Conservation (phyloP, 2,888 invertebrate species). For the Rhogogaster chlorosoma region DNA sequence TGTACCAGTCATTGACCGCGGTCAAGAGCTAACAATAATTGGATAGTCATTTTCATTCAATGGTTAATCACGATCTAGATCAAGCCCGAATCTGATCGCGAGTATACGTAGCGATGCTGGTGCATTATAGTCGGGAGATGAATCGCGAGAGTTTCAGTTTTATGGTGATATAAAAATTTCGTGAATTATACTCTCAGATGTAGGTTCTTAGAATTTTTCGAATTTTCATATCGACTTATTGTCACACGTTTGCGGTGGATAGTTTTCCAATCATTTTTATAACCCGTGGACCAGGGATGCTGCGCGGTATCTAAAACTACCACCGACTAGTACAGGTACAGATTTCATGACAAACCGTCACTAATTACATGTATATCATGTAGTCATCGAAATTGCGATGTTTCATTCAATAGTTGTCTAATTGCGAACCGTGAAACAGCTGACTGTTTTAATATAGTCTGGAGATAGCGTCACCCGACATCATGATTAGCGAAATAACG, state of each 20-base stretch:
- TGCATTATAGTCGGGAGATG: neutral
- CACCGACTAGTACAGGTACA: neutral
- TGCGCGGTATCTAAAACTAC: neutral
- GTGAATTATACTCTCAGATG: neutral
- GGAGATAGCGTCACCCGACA: neutral
- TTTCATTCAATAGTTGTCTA: neutral
- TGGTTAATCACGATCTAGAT: neutral
- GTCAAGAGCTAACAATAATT: slow-evolving; percentile 19
- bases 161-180: neutral
- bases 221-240: neutral
- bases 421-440: neutral
- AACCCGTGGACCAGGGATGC: neutral
- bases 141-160: neutral
- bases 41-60: slow-evolving; percentile 20
- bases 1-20: slow-evolving; percentile 3
- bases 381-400: neutral
- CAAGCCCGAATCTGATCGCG: neutral
- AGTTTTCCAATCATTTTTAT: neutral
- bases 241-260: no score
- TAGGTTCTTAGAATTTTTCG: neutral
- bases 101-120: neutral
- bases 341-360: neutral
- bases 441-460: neutral
- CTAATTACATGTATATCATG: neutral
- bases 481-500: neutral